These are phyloP conservation scores for Podargus strigoides DNA, from an alignment of 2,797 vertebrate species.

Conservation along the genomic window DNA sequence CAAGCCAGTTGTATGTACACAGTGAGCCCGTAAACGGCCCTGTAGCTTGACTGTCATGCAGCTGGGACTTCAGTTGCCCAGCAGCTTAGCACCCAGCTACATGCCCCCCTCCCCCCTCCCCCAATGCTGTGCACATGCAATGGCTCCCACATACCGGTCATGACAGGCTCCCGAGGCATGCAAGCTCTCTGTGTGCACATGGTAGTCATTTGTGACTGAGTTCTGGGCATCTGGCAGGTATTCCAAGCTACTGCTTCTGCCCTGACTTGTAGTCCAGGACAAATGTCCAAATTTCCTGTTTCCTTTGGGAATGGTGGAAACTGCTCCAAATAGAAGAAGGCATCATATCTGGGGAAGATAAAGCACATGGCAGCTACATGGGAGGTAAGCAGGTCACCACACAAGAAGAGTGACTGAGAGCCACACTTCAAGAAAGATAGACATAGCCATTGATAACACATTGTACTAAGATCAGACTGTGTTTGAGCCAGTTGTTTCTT, in stretches of 20 bases:
- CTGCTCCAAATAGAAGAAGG: not conserved
- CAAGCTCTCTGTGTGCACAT: not conserved
- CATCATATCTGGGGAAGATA: not conserved
- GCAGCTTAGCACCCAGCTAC: not conserved
- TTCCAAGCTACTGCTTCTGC: not conserved
- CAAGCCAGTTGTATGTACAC: not conserved
- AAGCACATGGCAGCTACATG: not conserved
- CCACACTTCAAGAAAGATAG: not conserved
- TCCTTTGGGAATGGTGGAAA: not conserved
- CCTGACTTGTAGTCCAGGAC: not conserved
- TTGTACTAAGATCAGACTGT: not conserved
- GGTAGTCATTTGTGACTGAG: not conserved
- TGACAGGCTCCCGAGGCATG: not conserved
- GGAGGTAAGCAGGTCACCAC: not conserved
- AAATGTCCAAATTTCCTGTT: not conserved
- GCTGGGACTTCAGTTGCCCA: not conserved
- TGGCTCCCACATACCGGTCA: fast-evolving
- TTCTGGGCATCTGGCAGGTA: not conserved
- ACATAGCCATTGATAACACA: not conserved
- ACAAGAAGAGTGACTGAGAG: not conserved
- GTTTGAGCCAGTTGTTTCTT: not conserved
- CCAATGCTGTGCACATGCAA: fast-evolving
- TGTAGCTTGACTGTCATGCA: not conserved
- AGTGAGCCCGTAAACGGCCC: not conserved
- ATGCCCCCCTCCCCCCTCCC: too few relatives aligned